phyloP scores from a whole-genome alignment of 1,140 invertebrate species.

The Popillia japonica region DNA sequence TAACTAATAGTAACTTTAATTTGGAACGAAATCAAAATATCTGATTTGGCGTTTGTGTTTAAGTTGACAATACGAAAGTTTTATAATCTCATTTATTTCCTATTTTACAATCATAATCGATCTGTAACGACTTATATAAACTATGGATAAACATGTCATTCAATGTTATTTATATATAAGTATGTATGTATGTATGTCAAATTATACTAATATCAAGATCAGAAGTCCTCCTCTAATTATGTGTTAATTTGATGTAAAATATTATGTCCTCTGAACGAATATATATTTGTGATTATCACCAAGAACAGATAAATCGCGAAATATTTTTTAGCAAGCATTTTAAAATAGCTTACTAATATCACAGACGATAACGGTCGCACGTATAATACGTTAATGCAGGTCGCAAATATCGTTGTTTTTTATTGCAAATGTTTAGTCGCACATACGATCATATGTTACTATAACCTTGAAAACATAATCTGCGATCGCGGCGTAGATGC shows the following conservation, averaged over 20 bases:
- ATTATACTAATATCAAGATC: background rate
- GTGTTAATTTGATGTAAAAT: background rate
- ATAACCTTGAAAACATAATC: constrained; percentile 30
- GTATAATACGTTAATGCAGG: constrained; percentile 15
- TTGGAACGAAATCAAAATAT: too few species aligned
- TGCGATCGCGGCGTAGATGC: constrained; percentile 12
- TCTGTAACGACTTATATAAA: too few species aligned
- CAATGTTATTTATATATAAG: background rate
- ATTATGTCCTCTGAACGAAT: background rate
- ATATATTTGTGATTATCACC: background rate
- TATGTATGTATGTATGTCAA: background rate
- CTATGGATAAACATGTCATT: background rate
- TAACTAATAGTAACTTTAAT: too few species aligned
- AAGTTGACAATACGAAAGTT: too few species aligned
- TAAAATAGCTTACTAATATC: constrained; percentile 5
- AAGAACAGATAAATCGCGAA: background rate
- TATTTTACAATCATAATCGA: too few species aligned
- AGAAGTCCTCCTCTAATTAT: background rate
- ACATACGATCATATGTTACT: background rate
- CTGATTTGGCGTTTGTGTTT: too few species aligned
- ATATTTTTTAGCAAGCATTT: constrained; percentile 6
- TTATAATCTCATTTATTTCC: too few species aligned
- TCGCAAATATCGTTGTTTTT: constrained; percentile 3
- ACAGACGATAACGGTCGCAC: background rate
- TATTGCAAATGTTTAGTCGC: background rate